Percentiles rank a stretch among this genome's conserved stretches.
Evolutionary conservation across 2,888 invertebrate species (phyloP).

Genomic region (Nephrotoma appendiculata): DNA sequence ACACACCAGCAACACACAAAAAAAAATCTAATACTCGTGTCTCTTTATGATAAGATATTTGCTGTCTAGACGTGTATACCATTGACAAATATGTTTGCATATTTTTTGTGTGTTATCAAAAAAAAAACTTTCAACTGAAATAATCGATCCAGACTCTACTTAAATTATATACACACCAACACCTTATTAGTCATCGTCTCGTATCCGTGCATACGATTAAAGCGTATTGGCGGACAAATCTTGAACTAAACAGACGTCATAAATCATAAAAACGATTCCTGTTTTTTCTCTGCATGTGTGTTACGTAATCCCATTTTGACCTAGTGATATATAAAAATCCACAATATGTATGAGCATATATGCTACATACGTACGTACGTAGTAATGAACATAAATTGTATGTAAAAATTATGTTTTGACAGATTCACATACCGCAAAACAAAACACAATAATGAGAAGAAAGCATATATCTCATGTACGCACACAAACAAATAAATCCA

Average conservation of each 20-base stretch:
- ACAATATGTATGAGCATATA: background rate
- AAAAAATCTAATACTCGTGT: background rate
- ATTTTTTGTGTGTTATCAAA: background rate
- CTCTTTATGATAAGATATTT: background rate
- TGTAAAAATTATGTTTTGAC: background rate
- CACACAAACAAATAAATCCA: background rate
- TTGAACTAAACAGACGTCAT: background rate
- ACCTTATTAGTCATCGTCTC: background rate
- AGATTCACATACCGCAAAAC: background rate
- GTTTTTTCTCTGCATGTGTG: background rate
- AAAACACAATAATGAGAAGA: background rate
- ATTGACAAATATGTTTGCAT: background rate
- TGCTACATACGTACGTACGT: background rate
- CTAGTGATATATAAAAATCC: background rate
- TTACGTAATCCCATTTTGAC: background rate
- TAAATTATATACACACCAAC: background rate
- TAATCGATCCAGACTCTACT: background rate
- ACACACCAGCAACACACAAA: background rate
- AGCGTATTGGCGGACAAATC: background rate
- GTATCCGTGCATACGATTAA: background rate
- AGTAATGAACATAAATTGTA: background rate
- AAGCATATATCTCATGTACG: background rate
- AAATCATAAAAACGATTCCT: background rate
- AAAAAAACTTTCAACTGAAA: background rate
- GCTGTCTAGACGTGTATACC: background rate